Evolutionary conservation across 2,888 invertebrate species (phyloP).

Genomic region (Athripsodes cinereus): DNA sequence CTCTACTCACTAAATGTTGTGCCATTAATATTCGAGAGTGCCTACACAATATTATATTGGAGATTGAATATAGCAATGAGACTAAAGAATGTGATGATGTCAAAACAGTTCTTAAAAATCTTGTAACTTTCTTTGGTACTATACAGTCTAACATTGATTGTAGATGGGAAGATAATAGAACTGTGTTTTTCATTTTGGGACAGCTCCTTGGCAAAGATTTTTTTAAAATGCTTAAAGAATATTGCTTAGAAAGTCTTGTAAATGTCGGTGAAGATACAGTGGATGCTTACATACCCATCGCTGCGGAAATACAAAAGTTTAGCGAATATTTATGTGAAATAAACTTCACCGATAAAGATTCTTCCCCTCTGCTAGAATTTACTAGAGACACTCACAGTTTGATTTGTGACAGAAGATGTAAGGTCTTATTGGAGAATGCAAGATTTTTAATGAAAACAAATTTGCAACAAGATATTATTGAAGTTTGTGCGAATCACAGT

Average conservation of each 20-base stretch:
- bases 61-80: slow-evolving; percentile 14
- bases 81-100: slow-evolving; percentile 29
- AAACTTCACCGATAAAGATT: slow-evolving; percentile 39
- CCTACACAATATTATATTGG: slow-evolving; percentile 36
- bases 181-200: slow-evolving; percentile 42
- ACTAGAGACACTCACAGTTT: slow-evolving; percentile 44
- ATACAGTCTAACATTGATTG: slow-evolving; percentile 42
- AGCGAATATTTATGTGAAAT: slow-evolving; percentile 45
- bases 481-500: slow-evolving; percentile 32
- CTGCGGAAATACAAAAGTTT: slow-evolving; percentile 42
- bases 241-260: slow-evolving; percentile 42
- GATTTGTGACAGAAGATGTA: slow-evolving; percentile 45
- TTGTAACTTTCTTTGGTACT: slow-evolving; percentile 46
- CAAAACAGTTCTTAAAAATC: slow-evolving; percentile 43
- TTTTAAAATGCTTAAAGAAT: slow-evolving; percentile 43
- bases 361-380: slow-evolving; percentile 43
- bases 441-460: slow-evolving; percentile 39
- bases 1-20: slow-evolving; percentile 43
- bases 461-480: slow-evolving; percentile 37
- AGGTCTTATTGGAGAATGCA: slow-evolving; percentile 41
- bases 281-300: slow-evolving; percentile 41
- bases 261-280: slow-evolving; percentile 43
- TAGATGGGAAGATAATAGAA: slow-evolving; percentile 39
- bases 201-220: slow-evolving; percentile 41
- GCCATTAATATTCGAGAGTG: slow-evolving; percentile 44